These are phyloP conservation scores for Seriola rivoliana DNA, from an alignment of 2,113 vertebrate species.

Conservation along the genomic window DNA sequence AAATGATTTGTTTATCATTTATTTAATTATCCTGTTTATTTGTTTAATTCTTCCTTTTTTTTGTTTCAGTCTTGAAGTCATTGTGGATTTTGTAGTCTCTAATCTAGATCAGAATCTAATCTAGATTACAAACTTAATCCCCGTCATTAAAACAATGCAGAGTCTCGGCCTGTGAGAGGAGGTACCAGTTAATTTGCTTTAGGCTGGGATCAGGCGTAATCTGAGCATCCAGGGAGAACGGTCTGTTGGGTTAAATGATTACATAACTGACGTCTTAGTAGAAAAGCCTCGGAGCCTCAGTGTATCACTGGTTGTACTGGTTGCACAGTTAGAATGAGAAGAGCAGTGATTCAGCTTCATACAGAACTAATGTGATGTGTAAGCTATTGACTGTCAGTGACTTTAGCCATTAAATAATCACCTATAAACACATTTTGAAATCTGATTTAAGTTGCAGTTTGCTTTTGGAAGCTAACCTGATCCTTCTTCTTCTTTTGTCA, in stretches of 20 bases:
- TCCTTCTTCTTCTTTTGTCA: neutral
- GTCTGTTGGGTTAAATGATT: constrained; percentile 26
- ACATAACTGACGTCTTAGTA: constrained; percentile 22
- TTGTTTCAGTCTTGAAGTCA: neutral
- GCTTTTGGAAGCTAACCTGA: too few relatives aligned
- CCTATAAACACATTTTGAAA: neutral
- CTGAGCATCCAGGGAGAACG: constrained; percentile 39
- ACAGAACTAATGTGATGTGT: neutral
- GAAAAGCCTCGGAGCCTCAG: neutral
- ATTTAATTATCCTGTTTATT: neutral
- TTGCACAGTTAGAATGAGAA: neutral
- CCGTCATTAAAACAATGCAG: constrained; percentile 21
- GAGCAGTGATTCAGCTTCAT: neutral
- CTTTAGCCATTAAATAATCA: too few relatives aligned
- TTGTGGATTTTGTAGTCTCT: constrained; percentile 3
- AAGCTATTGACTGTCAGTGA: neutral
- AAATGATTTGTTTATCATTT: neutral
- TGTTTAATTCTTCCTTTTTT: neutral
- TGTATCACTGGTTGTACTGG: constrained; percentile 5
- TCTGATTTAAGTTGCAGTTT: neutral
- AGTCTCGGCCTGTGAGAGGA: neutral
- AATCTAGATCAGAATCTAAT: constrained; percentile 21
- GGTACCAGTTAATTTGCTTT: constrained; percentile 1
- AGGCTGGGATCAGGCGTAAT: constrained; percentile 41
- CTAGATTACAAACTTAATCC: constrained; percentile 28